phyloP scores from a whole-genome alignment of 2,888 invertebrate species.

The Tipula unca region DNA sequence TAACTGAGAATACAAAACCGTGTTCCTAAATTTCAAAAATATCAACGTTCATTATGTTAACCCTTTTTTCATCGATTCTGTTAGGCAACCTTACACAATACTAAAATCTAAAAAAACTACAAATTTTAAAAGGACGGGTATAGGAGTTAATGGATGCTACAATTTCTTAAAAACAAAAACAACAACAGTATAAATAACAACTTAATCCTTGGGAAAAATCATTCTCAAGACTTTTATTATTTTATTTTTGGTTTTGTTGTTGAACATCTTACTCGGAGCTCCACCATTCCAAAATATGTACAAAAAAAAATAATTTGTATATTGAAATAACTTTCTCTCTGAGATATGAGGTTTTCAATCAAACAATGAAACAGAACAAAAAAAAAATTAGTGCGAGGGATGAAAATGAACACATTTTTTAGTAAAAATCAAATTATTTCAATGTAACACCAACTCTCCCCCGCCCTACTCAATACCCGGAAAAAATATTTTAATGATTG shows the following conservation, averaged over 20 bases:
- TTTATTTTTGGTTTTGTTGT: neutral
- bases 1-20: too few relatives aligned
- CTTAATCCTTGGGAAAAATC: neutral
- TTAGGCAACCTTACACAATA: neutral
- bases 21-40: too few relatives aligned
- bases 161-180: neutral
- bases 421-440: neutral
- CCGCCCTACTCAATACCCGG: too few relatives aligned
- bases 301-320: too few relatives aligned
- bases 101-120: neutral
- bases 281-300: neutral
- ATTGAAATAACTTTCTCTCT: neutral
- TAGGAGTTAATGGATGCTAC: neutral
- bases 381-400: neutral
- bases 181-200: neutral
- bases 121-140: too few relatives aligned
- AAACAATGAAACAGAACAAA: neutral
- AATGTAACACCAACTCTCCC: too few relatives aligned
- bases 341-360: constrained; percentile 1
- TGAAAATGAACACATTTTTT: neutral
- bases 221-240: neutral
- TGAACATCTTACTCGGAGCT: too few relatives aligned
- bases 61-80: too few relatives aligned
- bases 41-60: too few relatives aligned
- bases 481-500: neutral